Evolutionary conservation across 2,888 invertebrate species (phyloP), one percentile per base, ranked within the genome.

Genomic region (Tiliacea aurago): DNA sequence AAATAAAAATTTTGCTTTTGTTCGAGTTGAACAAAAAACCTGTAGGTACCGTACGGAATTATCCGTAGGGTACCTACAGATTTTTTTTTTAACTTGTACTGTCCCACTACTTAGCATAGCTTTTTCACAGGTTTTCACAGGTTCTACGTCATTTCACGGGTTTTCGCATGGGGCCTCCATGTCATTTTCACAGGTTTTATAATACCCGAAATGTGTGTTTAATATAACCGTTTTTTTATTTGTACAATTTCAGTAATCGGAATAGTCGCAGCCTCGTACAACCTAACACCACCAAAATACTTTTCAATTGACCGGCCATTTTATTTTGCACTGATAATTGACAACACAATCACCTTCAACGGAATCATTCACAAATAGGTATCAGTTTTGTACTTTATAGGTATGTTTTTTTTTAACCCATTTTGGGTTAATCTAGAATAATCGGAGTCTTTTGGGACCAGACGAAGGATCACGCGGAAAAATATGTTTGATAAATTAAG

Each of bases 261-360:
- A 0, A 2, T 1, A 5, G 0, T 5, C 0, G 68, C 28, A 28
- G 1, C 0, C 55, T 18, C 51, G 1, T 55, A 28, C n/a, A 23
- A 61, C 5, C 47, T 47, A 0, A 2, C 41, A 33, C n/a, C 37
- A 37, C 37, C 1, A 59, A 67, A n/a, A 58, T 20, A 15, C 28
- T 88, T 91, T 70, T 28, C 67, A 5, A 83, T 82, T 1, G 74
- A 91, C 76, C 87, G 78, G 49, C 90, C 90, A 43, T 90, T 90
- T 73, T 86, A 86, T 66, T 91, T 80, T 69, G 77, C 66, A n/a
- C 70, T 91, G 7, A 84, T 71, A 67, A 45, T 69, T 33, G 74
- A 77, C 43, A 73, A 73, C 18, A 43, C 23, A 10, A 15, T 64
- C 33, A 43, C 80, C 6, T 85, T 89, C 73, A 86, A 66, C n/a